Evolutionary conservation across 2,113 vertebrate genomes (phyloP).

Genomic region (Fulmarus glacialis): DNA sequence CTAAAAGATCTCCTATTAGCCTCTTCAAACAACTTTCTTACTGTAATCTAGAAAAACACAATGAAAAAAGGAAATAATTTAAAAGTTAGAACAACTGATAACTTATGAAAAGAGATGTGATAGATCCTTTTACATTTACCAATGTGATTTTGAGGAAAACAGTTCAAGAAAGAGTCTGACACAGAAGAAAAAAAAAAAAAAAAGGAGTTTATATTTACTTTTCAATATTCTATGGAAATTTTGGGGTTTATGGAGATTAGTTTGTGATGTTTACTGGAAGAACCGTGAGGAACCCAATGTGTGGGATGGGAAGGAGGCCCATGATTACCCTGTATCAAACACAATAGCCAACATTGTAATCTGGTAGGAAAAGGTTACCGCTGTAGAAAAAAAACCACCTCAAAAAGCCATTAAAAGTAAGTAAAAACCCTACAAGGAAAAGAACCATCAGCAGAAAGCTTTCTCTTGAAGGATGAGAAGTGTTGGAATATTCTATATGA

Average conservation of each 20-base stretch:
- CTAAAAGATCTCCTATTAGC: background rate
- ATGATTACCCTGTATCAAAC: background rate
- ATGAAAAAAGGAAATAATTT: background rate
- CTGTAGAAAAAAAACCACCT: background rate
- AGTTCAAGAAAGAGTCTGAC: background rate
- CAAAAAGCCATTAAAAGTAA: background rate
- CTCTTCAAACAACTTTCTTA: slow-evolving; percentile 30
- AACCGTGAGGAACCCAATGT: background rate
- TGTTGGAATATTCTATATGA: background rate
- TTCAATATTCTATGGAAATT: background rate
- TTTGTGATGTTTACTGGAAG: background rate
- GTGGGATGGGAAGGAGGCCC: background rate
- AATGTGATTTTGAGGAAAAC: background rate
- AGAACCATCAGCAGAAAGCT: background rate
- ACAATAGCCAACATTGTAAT: background rate
- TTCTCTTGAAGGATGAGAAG: background rate
- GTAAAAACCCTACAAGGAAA: background rate
- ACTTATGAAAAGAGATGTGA: background rate
- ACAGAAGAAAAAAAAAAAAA: background rate
- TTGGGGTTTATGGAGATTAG: background rate
- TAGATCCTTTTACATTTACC: background rate
- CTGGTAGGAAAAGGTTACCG: background rate
- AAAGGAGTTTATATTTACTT: background rate
- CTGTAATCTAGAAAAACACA: background rate
- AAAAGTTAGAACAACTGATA: background rate